phyloP scores from a whole-genome alignment of 1,140 invertebrate genomes.

The Bursaphelenchus mucronatus region DNA sequence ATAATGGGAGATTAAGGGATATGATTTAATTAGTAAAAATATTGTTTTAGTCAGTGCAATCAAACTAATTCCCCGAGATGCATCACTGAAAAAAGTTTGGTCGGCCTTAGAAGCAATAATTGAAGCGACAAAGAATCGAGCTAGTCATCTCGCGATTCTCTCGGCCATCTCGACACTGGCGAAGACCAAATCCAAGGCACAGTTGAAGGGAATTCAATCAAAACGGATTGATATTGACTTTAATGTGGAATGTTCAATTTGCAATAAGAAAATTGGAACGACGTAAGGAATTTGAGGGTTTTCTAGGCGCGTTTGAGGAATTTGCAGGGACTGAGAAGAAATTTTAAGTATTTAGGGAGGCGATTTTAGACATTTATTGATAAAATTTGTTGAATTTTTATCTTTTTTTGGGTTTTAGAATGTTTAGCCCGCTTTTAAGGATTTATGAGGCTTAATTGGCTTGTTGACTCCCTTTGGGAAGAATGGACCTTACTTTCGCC shows the following conservation, averaged over 20 bases:
- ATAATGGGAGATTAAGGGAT: no score
- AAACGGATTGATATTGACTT: conserved; percentile 27
- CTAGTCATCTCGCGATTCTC: conserved; percentile 26
- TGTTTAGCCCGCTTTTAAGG: no score
- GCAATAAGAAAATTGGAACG: conserved; percentile 35
- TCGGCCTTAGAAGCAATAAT: conserved; percentile 36
- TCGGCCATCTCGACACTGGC: conserved; percentile 29
- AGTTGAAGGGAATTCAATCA: conserved; percentile 22
- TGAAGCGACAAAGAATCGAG: conserved; percentile 33
- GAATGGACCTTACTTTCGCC: no score
- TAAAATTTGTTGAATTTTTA: no score
- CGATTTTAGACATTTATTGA: no score
- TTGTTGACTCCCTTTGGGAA: no score
- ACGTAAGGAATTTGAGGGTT: conserved; percentile 21
- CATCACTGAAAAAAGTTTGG: conserved; percentile 30
- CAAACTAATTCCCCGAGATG: conserved; percentile 29
- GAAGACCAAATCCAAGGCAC: conserved; percentile 6
- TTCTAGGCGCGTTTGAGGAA: no score
- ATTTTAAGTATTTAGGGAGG: no score
- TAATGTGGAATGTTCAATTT: conserved; percentile 26
- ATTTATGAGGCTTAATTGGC: not conserved
- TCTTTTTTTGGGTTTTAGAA: no score
- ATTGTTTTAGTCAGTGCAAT: conserved; percentile 32
- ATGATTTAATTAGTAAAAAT: not conserved
- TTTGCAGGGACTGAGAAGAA: no score